These are phyloP conservation scores for Odobenus rosmarus DNA, from an alignment of 2,113 vertebrate species.

Conservation along the genomic window DNA sequence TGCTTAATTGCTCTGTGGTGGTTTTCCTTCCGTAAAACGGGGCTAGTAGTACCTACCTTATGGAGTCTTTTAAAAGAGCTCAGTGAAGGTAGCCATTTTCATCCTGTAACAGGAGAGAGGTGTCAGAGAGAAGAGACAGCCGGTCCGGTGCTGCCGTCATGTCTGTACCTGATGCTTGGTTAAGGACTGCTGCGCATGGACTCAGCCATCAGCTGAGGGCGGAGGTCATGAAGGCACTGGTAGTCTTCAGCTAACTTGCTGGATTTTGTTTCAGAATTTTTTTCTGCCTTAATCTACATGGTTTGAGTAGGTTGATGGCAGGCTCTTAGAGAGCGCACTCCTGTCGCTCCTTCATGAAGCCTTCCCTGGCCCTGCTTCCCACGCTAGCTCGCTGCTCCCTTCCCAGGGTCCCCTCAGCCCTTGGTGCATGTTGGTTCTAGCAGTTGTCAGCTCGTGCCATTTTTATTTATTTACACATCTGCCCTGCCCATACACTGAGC, in stretches of 20 bases:
- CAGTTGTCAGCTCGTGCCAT: not conserved
- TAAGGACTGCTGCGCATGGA: fast-evolving
- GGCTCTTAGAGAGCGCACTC: not conserved
- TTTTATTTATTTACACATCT: not conserved
- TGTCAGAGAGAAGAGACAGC: not conserved
- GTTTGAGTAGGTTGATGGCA: not conserved
- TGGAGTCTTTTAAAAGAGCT: not conserved
- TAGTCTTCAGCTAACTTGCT: not conserved
- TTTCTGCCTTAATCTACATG: not conserved
- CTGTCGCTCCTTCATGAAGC: not conserved
- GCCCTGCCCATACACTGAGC: not conserved
- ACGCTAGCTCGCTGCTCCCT: not conserved
- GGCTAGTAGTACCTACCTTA: not conserved
- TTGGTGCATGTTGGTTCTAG: not conserved
- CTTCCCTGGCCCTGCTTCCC: not conserved
- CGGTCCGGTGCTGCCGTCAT: no score
- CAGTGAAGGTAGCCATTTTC: not conserved
- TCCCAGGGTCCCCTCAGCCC: not conserved
- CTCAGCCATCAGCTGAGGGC: not conserved
- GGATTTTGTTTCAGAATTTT: not conserved
- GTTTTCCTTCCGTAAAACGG: not conserved
- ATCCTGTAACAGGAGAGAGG: not conserved
- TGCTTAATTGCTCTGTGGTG: not conserved
- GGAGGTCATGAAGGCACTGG: not conserved
- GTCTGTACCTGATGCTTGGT: not conserved